phyloP scores from a whole-genome alignment of 2,888 invertebrate genomes.

The Xanthorhoe spadicearia region DNA sequence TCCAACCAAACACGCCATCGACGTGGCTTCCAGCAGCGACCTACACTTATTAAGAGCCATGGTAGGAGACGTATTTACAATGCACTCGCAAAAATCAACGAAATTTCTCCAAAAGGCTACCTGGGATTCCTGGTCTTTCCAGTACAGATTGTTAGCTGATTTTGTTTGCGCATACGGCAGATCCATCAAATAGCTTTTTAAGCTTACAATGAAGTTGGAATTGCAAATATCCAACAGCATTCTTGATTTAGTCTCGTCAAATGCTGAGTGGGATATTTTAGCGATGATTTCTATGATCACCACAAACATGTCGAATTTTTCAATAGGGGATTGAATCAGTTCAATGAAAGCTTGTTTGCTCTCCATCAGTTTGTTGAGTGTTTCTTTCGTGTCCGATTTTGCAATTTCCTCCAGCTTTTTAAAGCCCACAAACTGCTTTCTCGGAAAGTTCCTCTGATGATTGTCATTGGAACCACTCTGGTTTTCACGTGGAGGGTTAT shows the following conservation, averaged over 20 bases:
- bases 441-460: slow-evolving; percentile 12
- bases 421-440: slow-evolving; percentile 49
- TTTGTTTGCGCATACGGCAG: slow-evolving; percentile 57
- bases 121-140: slow-evolving; percentile 56
- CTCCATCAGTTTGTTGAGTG: slow-evolving; percentile 61
- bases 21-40: slow-evolving; percentile 61
- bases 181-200: slow-evolving; percentile 66
- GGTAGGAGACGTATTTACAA: slow-evolving; percentile 67
- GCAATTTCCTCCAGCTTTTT: slow-evolving; percentile 63
- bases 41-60: slow-evolving; percentile 65
- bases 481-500: background rate
- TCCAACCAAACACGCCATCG: slow-evolving; percentile 59
- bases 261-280: slow-evolving; percentile 66
- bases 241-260: slow-evolving; percentile 63
- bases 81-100: slow-evolving; percentile 61
- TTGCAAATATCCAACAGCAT: slow-evolving; percentile 66
- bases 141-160: slow-evolving; percentile 56
- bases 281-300: slow-evolving; percentile 69
- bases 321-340: slow-evolving; percentile 58
- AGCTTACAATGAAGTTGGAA: slow-evolving; percentile 60
- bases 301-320: slow-evolving; percentile 63
- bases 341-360: slow-evolving; percentile 61
- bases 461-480: slow-evolving; percentile 5
- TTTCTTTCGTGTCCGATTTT: slow-evolving; percentile 59
- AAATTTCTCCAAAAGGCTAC: slow-evolving; percentile 68